phyloP scores from a whole-genome alignment of 2,797 vertebrate species.

The Squalus acanthias region DNA sequence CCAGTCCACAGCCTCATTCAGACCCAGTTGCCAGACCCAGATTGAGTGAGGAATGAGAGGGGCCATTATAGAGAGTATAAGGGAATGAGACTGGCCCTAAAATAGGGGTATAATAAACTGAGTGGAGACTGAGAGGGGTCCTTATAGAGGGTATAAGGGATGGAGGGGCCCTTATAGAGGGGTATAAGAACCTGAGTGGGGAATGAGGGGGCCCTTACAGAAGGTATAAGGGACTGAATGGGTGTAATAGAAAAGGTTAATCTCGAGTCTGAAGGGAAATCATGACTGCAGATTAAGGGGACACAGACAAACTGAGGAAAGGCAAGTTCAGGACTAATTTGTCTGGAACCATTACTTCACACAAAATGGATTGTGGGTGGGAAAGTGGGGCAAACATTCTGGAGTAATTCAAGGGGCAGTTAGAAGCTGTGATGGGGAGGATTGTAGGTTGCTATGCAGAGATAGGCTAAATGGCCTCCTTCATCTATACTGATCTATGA shows the following conservation, averaged over 20 bases:
- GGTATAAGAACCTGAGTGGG: background rate
- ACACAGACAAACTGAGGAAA: background rate
- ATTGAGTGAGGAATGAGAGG: background rate
- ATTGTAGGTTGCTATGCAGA: background rate
- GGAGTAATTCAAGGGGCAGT: background rate
- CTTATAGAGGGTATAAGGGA: no score
- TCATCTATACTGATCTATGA: background rate
- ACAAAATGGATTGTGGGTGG: background rate
- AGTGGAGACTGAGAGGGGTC: no score
- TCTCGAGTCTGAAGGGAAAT: background rate
- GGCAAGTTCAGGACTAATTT: background rate
- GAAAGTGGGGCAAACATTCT: background rate
- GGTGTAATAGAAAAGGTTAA: slow-evolving; percentile 7
- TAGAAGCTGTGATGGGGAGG: background rate
- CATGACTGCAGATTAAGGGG: background rate
- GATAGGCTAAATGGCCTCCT: background rate
- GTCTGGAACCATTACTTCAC: background rate
- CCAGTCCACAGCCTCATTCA: background rate
- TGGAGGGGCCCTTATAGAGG: no score
- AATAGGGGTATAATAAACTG: background rate
- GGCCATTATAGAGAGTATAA: background rate
- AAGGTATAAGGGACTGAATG: background rate
- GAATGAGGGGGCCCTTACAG: background rate
- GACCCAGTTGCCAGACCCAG: background rate
- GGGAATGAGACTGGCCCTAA: background rate